Conservation (phyloP, 2,113 vertebrate species). For the Epinephelus moara region DNA sequence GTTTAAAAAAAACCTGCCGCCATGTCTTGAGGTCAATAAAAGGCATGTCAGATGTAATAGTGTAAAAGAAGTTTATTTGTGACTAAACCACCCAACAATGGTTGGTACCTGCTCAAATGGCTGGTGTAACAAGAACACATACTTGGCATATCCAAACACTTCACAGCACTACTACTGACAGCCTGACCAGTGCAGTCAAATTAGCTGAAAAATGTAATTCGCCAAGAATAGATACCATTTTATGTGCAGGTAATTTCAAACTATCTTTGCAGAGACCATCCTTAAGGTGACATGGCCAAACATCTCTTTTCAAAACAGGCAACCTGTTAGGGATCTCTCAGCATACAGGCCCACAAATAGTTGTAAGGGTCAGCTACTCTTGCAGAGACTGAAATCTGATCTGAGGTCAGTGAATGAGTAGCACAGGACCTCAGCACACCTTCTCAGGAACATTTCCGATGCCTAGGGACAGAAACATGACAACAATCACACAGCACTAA, state of each 20-base stretch:
- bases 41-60: not conserved
- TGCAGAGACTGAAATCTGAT: constrained; percentile 69
- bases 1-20: not conserved
- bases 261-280: not conserved
- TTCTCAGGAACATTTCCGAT: constrained; percentile 20
- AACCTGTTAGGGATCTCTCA: constrained; percentile 29
- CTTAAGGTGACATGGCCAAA: not conserved
- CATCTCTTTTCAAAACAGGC: constrained; percentile 28
- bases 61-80: not conserved
- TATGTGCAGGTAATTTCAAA: not conserved
- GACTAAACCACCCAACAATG: constrained; percentile 3
- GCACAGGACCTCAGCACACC: constrained; percentile 38
- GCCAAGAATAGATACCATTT: not conserved
- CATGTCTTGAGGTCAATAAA: not conserved
- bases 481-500: not conserved
- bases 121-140: not conserved
- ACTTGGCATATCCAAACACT: constrained; percentile 10
- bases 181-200: not conserved
- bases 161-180: constrained; percentile 2
- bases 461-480: not conserved
- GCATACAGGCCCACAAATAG: constrained; percentile 52
- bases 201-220: not conserved
- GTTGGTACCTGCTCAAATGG: constrained; percentile 9
- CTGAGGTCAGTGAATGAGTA: constrained; percentile 52
- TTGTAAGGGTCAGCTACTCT: constrained; percentile 62